These are phyloP conservation scores for Neofelis nebulosa DNA, from an alignment of 2,113 vertebrate species.

Conservation along the genomic window DNA sequence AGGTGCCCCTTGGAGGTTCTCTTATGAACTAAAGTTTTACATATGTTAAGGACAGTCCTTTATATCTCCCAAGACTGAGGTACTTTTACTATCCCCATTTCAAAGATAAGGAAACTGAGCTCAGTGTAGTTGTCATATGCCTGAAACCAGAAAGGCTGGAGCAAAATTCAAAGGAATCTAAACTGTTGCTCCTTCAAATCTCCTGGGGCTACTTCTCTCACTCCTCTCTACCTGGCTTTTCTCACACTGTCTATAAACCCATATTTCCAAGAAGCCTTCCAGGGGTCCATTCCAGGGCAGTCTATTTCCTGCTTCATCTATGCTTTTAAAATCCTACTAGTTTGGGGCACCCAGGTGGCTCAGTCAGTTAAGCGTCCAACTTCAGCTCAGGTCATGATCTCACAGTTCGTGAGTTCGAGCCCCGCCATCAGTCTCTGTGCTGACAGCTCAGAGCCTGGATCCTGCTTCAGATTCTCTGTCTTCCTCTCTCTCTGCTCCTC, in stretches of 20 bases:
- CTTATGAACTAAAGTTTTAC: neutral
- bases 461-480: no score
- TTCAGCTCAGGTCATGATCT: no score
- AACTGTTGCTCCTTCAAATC: neutral
- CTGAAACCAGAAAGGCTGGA: neutral
- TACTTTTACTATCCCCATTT: neutral
- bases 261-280: neutral
- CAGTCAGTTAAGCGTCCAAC: no score
- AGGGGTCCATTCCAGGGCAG: neutral
- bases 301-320: neutral
- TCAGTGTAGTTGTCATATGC: neutral
- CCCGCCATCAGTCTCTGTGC: no score
- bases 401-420: no score
- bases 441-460: no score
- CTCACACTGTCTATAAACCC: neutral
- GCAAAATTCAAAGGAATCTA: neutral
- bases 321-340: neutral
- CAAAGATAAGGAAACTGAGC: neutral
- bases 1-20: neutral
- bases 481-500: no score
- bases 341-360: neutral
- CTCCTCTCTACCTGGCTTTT: neutral
- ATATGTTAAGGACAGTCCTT: neutral
- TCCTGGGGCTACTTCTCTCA: neutral
- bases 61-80: neutral